These are phyloP conservation scores for Spermophilus dauricus DNA, from an alignment of 2,113 vertebrate species.

Conservation along the genomic window DNA sequence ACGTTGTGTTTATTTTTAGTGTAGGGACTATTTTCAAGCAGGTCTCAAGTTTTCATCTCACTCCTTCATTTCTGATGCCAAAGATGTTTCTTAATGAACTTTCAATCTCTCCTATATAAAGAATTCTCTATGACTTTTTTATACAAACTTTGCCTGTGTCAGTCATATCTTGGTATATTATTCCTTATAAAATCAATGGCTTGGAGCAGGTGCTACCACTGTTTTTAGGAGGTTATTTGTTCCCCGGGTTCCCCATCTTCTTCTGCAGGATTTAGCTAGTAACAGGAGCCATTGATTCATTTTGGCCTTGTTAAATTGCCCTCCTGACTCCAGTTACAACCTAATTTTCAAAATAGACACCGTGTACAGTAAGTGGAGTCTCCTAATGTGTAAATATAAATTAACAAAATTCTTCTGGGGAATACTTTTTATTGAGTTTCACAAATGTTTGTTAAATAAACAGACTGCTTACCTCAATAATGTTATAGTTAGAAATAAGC, in stretches of 20 bases:
- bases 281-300: background rate
- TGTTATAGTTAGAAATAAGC: background rate
- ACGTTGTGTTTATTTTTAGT: background rate
- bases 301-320: background rate
- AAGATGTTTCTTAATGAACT: background rate
- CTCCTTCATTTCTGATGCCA: background rate
- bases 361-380: background rate
- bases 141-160: background rate
- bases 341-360: background rate
- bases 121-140: background rate
- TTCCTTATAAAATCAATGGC: background rate
- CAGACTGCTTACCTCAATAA: background rate
- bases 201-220: background rate
- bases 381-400: background rate
- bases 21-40: background rate
- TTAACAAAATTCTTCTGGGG: background rate
- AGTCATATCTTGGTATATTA: background rate
- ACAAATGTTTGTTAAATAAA: background rate
- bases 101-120: background rate
- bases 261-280: background rate
- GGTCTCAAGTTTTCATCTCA: background rate
- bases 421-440: background rate
- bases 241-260: background rate
- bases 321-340: accelerated
- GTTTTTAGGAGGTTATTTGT: background rate